A percentile compares a stretch with the other conserved stretches of the same genome.
Conservation (phyloP, 2,888 invertebrate species). For the Drosophila falleni region DNA sequence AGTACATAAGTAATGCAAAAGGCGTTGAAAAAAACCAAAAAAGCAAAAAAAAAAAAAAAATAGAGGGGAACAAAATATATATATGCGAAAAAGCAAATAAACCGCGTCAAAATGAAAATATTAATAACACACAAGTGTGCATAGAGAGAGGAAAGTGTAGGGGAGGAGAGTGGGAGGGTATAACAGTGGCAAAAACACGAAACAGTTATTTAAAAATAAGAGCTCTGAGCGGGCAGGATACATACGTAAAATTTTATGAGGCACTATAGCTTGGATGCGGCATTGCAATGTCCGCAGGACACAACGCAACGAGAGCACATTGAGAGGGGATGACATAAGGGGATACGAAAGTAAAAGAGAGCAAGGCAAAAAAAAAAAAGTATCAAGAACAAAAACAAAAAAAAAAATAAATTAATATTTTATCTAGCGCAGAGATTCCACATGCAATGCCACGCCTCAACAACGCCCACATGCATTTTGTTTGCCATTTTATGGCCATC, state of each 20-base stretch:
- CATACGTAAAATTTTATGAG: constrained; percentile 72
- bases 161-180: not conserved
- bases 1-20: constrained; percentile 51
- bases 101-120: constrained; percentile 72
- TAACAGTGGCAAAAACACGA: constrained; percentile 47
- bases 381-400: constrained; percentile 2
- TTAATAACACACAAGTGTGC: constrained; percentile 62
- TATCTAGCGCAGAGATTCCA: constrained; percentile 78
- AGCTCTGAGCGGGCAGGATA: constrained; percentile 41
- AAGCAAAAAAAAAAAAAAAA: constrained; percentile 6
- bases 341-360: constrained; percentile 30
- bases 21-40: constrained; percentile 35
- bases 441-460: constrained; percentile 65
- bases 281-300: constrained; percentile 44
- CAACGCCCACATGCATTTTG: constrained; percentile 71
- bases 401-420: constrained; percentile 78
- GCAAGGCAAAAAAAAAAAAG: constrained; percentile 20
- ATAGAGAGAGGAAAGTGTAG: not conserved
- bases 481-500: constrained; percentile 80
- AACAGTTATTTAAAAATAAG: constrained; percentile 76
- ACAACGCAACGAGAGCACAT: constrained; percentile 11
- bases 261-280: constrained; percentile 68
- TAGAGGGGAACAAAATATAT: not conserved
- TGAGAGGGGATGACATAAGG: not conserved
- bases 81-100: constrained; percentile 52